These are phyloP conservation scores for Melanostigma gelatinosum DNA, from an alignment of 2,113 vertebrate genomes.

Conservation along the genomic window DNA sequence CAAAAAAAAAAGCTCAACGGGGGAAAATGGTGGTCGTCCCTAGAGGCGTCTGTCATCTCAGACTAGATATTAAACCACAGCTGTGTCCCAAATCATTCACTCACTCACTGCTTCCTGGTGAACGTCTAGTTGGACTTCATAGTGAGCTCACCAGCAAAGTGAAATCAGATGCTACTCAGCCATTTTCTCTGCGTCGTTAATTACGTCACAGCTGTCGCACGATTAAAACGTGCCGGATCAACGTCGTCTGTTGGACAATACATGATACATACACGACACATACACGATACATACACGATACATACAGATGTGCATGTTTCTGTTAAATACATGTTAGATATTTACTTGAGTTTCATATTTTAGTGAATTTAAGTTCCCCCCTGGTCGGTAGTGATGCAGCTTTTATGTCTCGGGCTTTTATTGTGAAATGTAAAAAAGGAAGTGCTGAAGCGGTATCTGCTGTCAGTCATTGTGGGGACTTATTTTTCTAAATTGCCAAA, in stretches of 20 bases:
- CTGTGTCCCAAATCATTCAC: conserved; percentile 7
- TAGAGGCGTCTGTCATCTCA: conserved; percentile 36
- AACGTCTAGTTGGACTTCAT: not conserved
- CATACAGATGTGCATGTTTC: not conserved
- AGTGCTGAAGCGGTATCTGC: not conserved
- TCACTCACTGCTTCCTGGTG: not conserved
- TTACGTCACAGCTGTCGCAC: not conserved
- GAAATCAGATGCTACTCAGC: not conserved
- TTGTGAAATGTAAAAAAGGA: not conserved
- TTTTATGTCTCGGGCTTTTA: not conserved
- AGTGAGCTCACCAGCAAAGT: not conserved
- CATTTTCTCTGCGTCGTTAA: not conserved
- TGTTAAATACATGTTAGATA: not conserved
- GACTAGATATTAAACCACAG: conserved; percentile 24
- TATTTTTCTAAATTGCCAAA: too few relatives aligned
- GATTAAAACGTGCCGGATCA: too few relatives aligned
- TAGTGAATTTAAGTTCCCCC: too few relatives aligned
- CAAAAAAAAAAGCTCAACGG: conserved; percentile 55
- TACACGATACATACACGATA: too few relatives aligned
- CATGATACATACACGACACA: too few relatives aligned
- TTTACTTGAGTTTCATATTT: not conserved
- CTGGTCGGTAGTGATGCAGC: too few relatives aligned
- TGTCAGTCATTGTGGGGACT: not conserved
- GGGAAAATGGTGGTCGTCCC: conserved; percentile 70
- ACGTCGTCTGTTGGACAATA: too few relatives aligned